Percentiles rank a stretch among this genome's conserved stretches.
Evolutionary conservation across 2,888 invertebrate genomes (phyloP).

Genomic region (Patella caerulea): DNA sequence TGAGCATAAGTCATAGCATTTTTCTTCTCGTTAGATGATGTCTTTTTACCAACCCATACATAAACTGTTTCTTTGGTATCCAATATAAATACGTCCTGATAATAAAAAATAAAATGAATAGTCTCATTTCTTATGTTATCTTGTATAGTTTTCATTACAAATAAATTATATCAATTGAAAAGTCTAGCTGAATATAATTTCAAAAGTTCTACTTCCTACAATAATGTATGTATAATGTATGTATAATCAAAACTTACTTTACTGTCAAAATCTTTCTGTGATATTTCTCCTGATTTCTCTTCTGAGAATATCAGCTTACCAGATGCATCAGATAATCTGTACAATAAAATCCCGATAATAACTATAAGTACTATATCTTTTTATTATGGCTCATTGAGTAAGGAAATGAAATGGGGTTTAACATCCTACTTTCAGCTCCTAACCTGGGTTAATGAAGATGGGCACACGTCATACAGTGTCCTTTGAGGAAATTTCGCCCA

Average conservation of each 20-base stretch:
- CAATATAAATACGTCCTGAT: slow-evolving; percentile 65
- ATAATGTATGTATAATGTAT: too few species aligned
- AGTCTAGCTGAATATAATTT: too few species aligned
- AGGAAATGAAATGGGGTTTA: too few species aligned
- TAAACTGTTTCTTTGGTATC: slow-evolving; percentile 55
- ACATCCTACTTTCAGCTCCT: too few species aligned
- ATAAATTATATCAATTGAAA: too few species aligned
- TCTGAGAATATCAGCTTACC: slow-evolving; percentile 48
- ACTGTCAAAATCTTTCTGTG: slow-evolving; percentile 45
- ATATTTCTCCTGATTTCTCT: slow-evolving; percentile 46
- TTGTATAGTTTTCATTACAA: too few species aligned
- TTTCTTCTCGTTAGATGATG: slow-evolving; percentile 53
- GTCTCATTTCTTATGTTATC: too few species aligned
- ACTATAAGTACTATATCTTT: background rate
- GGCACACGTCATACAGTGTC: too few species aligned
- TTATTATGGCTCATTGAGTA: too few species aligned
- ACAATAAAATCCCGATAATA: background rate
- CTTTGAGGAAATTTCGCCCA: too few species aligned
- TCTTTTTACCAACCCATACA: slow-evolving; percentile 61
- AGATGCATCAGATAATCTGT: slow-evolving; percentile 47
- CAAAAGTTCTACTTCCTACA: too few species aligned
- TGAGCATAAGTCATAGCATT: slow-evolving; percentile 62
- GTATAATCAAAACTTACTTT: slow-evolving; percentile 34
- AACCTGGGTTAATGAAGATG: too few species aligned
- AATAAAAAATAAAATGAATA: slow-evolving; percentile 5